Evolutionary conservation across 2,113 vertebrate species (phyloP), one percentile per base, ranked within the genome.

Genomic region (Falco punctatus): DNA sequence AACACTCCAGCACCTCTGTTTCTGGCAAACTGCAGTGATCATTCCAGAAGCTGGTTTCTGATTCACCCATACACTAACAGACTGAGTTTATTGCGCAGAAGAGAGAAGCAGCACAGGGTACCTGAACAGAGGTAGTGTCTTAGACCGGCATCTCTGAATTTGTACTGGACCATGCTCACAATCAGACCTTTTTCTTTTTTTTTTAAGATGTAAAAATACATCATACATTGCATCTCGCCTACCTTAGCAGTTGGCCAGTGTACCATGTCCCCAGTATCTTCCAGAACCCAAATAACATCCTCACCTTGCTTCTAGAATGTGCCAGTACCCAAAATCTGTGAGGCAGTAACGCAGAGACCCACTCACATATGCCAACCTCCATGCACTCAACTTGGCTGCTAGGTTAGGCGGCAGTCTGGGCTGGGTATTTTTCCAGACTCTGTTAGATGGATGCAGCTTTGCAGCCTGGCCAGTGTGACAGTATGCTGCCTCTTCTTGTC

Each of bases 331-430:
- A 74, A 69, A 88, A 80, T 77, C 58, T 77, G 59, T 84, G 46
- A 89, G 69, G 46, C 69, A 78, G 24, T 89, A 89, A 58, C 19
- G 30, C 7, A 88, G 40, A 70, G 27, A n/a, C 79, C 49, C 49
- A 88, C 91, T 92, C 92, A 83, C 82, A 58, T 90, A 82, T 88
- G 71, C 77, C 79, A 93, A 59, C 44, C 54, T 82, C 85, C 83
- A 2, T 82, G 81, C 88, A 49, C 59, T 80, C 27, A 13, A 13
- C 26, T 90, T 85, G 62, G 44, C 91, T 93, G 26, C 67, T 81
- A 65, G 71, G 52, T 70, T 88, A 77, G 51, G 42, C 73, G 71
- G 24, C 79, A 92, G 73, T 33, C 27, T 86, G 15, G 9, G 33
- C 23, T 82, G 33, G 24, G 18, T 73, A 44, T 83, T 94, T 55